phyloP scores from a whole-genome alignment of 2,888 invertebrate genomes.

The Isoperla grammatica region DNA sequence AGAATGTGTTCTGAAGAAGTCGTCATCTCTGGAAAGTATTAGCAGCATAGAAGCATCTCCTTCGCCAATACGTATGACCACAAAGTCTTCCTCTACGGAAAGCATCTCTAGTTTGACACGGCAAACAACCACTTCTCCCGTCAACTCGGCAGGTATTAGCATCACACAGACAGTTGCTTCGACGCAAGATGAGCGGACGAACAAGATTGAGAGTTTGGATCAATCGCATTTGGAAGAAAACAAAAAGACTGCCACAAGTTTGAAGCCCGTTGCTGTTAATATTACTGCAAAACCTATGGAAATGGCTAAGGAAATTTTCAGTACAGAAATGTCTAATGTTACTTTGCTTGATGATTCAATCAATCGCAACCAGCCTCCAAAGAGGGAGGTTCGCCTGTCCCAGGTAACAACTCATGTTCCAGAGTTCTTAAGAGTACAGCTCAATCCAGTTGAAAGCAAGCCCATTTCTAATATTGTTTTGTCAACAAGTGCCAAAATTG shows the following conservation, averaged over 20 bases:
- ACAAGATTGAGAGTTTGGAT: not conserved
- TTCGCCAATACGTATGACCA: slow-evolving; percentile 8
- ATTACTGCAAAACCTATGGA: not conserved
- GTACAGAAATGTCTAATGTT: too few species aligned
- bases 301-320: too few species aligned
- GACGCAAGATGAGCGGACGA: not conserved
- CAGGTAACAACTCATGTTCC: slow-evolving; percentile 44
- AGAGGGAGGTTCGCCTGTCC: not conserved
- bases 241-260: not conserved
- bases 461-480: slow-evolving; percentile 59
- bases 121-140: not conserved
- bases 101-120: slow-evolving; percentile 39
- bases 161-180: slow-evolving; percentile 12
- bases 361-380: not conserved
- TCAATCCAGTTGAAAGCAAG: slow-evolving; percentile 62
- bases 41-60: slow-evolving; percentile 48
- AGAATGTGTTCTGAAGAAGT: slow-evolving; percentile 40
- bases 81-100: slow-evolving; percentile 48
- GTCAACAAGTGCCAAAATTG: slow-evolving; percentile 50
- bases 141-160: slow-evolving; percentile 12
- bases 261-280: not conserved
- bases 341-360: not conserved
- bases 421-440: slow-evolving; percentile 64
- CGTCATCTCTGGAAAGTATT: slow-evolving; percentile 53
- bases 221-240: not conserved